A percentile compares a stretch with the other conserved stretches of the same genome.
Evolutionary conservation across 64 coral and sea anemone genomes (phyloP).

Genomic region (Actinia equina): DNA sequence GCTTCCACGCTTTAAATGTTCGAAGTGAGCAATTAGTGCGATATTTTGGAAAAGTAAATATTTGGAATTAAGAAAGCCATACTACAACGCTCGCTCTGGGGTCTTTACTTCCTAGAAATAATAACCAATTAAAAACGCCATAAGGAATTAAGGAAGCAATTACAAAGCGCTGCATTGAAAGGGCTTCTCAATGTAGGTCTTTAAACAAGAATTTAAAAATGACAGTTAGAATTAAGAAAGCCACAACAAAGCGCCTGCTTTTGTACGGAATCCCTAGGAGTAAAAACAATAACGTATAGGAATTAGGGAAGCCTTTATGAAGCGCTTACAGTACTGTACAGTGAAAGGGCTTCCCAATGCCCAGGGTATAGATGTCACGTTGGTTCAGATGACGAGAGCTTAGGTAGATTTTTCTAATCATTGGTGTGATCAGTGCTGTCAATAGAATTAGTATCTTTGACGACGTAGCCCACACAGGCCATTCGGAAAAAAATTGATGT

Average conservation of each 20-base stretch:
- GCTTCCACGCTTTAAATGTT: conserved; percentile 1
- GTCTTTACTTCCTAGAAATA: not conserved
- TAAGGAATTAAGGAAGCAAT: not conserved
- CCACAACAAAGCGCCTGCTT: not conserved
- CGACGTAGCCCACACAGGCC: not conserved
- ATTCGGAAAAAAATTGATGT: too few species aligned
- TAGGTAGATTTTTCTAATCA: conserved; percentile 7
- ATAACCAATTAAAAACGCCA: not conserved
- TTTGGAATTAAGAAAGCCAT: not conserved
- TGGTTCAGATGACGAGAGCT: conserved; percentile 7
- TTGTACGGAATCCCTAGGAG: not conserved
- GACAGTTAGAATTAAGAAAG: not conserved
- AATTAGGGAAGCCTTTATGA: conserved; percentile 6
- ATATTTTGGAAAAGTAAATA: not conserved
- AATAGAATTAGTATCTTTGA: not conserved
- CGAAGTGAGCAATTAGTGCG: not conserved
- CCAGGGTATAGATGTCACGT: not conserved
- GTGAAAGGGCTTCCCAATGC: conserved; percentile 2
- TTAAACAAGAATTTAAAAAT: not conserved
- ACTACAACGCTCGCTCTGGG: not conserved
- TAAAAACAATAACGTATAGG: not conserved
- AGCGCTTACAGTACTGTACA: not conserved
- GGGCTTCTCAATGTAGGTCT: not conserved
- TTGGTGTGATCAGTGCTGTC: not conserved
- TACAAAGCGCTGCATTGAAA: not conserved